A percentile compares a stretch with the other conserved stretches of the same genome.
Conservation (phyloP, 2,797 vertebrate genomes). For the Synanceia verrucosa region DNA sequence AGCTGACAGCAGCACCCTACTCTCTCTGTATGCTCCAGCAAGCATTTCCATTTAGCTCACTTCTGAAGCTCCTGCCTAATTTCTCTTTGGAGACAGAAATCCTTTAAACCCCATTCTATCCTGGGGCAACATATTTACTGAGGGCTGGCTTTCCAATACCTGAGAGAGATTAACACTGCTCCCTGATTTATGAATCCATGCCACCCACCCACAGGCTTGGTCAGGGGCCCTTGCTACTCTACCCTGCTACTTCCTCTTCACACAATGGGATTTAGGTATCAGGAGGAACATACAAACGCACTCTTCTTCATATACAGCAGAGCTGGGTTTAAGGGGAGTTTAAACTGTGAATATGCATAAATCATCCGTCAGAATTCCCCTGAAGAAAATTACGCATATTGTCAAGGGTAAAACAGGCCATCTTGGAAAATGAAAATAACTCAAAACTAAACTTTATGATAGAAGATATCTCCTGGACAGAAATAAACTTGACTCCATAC, state of each 20-base stretch:
- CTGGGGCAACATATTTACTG: conserved; percentile 97
- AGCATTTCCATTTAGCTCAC: conserved; percentile 96
- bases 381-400: conserved; percentile 23
- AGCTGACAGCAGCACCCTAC: conserved; percentile 90
- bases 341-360: conserved; percentile 35
- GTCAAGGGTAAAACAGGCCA: neutral
- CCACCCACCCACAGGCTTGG: conserved; percentile 85
- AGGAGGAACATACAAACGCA: conserved; percentile 48
- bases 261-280: conserved; percentile 76
- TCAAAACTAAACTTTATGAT: conserved; percentile 17
- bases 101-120: conserved; percentile 98
- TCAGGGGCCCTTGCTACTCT: conserved; percentile 71
- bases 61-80: conserved; percentile 93
- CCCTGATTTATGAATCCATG: conserved; percentile 97
- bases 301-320: conserved; percentile 27
- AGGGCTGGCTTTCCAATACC: conserved; percentile 98
- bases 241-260: conserved; percentile 67
- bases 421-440: conserved; percentile 5
- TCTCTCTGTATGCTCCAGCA: conserved; percentile 90
- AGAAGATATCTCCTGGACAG: neutral
- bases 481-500: neutral
- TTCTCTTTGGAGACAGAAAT: conserved; percentile 99
- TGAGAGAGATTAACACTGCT: conserved; percentile 92
- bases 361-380: conserved; percentile 36
- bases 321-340: conserved; percentile 40